Percentiles rank a stretch among this genome's conserved stretches.
Evolutionary conservation across 2,113 vertebrate genomes (phyloP).

Genomic region (Notothenia coriiceps): DNA sequence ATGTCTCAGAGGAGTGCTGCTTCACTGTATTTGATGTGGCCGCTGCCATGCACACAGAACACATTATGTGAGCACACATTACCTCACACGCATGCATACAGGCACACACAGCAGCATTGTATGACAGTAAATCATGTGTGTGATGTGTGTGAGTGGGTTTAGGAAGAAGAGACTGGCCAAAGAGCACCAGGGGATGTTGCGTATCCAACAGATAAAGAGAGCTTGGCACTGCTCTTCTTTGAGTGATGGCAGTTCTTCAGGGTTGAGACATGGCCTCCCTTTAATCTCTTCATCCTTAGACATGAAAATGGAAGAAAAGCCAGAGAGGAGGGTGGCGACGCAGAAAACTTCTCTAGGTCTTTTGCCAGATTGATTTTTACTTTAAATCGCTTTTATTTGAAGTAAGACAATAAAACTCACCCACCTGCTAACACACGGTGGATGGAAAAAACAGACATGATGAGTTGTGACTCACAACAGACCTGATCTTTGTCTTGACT

Average conservation of each 20-base stretch:
- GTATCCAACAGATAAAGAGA: conserved; percentile 50
- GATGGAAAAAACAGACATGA: conserved; percentile 50
- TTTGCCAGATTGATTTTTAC: conserved; percentile 75
- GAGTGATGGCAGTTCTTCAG: conserved; percentile 70
- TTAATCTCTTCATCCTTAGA: conserved; percentile 76
- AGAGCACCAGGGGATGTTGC: conserved; percentile 63
- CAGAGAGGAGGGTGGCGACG: conserved; percentile 53
- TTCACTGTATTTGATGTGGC: conserved; percentile 73
- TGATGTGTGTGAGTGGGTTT: conserved; percentile 51
- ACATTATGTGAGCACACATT: conserved; percentile 51
- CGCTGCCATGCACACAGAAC: conserved; percentile 58
- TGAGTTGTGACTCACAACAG: conserved; percentile 51
- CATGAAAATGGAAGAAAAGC: conserved; percentile 69
- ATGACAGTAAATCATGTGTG: conserved; percentile 66
- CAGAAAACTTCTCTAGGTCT: conserved; percentile 49
- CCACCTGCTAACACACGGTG: conserved; percentile 47
- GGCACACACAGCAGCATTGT: conserved; percentile 25
- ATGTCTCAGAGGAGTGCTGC: conserved; percentile 64
- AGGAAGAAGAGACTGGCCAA: conserved; percentile 50
- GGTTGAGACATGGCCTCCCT: conserved; percentile 67
- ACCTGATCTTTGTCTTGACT: conserved; percentile 37
- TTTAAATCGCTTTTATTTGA: conserved; percentile 72
- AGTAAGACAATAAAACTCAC: conserved; percentile 63
- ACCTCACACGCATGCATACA: conserved; percentile 22
- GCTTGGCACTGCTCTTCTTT: conserved; percentile 73